Base-by-base conservation (phyloP, 2,888 invertebrate genomes). In the Limenitis camilla region DNA sequence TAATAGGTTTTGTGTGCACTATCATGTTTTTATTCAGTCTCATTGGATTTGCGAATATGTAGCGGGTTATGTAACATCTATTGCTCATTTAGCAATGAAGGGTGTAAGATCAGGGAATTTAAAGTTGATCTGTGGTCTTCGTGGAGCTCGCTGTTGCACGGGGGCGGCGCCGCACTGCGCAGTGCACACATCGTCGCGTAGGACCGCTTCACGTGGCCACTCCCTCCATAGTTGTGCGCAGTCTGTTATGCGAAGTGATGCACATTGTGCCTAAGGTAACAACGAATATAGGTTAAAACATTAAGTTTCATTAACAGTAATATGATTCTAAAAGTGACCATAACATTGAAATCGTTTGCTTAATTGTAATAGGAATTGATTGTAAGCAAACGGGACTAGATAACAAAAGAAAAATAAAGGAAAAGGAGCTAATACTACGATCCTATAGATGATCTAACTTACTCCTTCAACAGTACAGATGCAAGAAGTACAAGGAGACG, bases 401-500 rank as follows among this genome's bases (percentile, higher is more conserved):
- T 19, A 19, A 19, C 19, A 2, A 19, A 19, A 19, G 6, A 39
- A 39, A 6, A 39, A 19, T 11, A 10, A 19, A 5, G 6, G 11
- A 1, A 39, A 6, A 38, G 3, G 5, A 5, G 19, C 7, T 39
- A 38, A 28, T 4, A 40, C n/a, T 36, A 46, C 27, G n/a, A 40
- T 5, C 19, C 11, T 30, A 8, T n/a, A 28, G 6, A 9, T 35
- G 6, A 41, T 27, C 27, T 19, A 33, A 35, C 91, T 91, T 84
- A 96, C 95, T 71, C 96, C 96, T 81, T 96, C 95, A 11, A 88
- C 83, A 6, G 95, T 93, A 71, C 96, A 96, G 54, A 96, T 92
- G 71, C 96, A 96, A 50, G 95, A 95, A 0, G 95, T 96, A 73
- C 96, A 96, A 3, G 96, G 96, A n/a, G 94, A 92, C 0, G 96